Conservation (phyloP, 2,888 invertebrate species). For the Sylvicola fuscatus region DNA sequence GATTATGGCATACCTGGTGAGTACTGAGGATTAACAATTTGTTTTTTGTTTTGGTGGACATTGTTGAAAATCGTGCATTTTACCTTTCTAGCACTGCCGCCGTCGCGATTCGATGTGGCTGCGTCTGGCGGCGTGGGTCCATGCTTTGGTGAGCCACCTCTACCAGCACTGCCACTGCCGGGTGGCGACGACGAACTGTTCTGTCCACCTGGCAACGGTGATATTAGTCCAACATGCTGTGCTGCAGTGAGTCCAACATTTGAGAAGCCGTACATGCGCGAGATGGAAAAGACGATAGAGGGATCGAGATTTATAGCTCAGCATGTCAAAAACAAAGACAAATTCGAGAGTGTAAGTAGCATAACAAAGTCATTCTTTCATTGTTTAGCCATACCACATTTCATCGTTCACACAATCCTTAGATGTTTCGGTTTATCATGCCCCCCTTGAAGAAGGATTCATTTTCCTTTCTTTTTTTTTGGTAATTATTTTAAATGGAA, state of each 20-base stretch:
- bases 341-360: slow-evolving; percentile 74
- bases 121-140: slow-evolving; percentile 39
- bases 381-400: too few relatives aligned
- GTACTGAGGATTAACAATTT: slow-evolving; percentile 14
- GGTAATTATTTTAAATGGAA: too few relatives aligned
- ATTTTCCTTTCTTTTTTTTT: too few relatives aligned
- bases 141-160: slow-evolving; percentile 41
- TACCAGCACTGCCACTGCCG: slow-evolving; percentile 47
- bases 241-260: slow-evolving; percentile 55
- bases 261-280: slow-evolving; percentile 60
- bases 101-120: slow-evolving; percentile 40
- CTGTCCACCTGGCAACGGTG: slow-evolving; percentile 41
- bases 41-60: neutral
- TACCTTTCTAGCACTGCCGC: slow-evolving; percentile 23
- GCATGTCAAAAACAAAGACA: slow-evolving; percentile 86
- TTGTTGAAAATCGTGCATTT: neutral
- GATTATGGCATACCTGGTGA: slow-evolving; percentile 51
- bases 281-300: slow-evolving; percentile 82
- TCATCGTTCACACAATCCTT: too few relatives aligned
- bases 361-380: neutral
- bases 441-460: too few relatives aligned
- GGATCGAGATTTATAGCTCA: slow-evolving; percentile 88
- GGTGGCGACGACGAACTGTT: slow-evolving; percentile 70
- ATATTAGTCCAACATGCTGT: slow-evolving; percentile 31
- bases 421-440: too few relatives aligned